phyloP scores from a whole-genome alignment of 2,797 vertebrate genomes.

The Morus bassanus region DNA sequence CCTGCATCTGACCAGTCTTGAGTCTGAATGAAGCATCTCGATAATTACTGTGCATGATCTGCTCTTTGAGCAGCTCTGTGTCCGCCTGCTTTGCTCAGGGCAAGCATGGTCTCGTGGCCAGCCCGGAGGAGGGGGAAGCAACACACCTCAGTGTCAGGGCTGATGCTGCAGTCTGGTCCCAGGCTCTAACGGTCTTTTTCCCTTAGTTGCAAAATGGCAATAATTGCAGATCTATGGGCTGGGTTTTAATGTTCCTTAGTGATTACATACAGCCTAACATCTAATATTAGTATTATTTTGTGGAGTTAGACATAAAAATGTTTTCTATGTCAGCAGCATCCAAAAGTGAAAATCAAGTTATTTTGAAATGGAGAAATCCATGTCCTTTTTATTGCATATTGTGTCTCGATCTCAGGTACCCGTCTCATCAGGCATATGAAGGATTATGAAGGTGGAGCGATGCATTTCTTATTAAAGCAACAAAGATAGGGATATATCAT shows the following conservation, averaged over 20 bases:
- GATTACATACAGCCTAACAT: background rate
- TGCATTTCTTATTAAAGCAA: background rate
- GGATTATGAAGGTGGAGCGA: background rate
- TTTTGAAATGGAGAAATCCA: background rate
- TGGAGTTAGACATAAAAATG: too few species aligned
- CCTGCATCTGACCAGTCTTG: background rate
- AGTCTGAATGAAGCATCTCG: background rate
- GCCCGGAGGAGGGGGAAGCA: background rate
- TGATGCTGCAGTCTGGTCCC: background rate
- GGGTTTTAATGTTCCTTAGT: background rate
- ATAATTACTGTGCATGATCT: fast-evolving
- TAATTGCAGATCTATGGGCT: background rate
- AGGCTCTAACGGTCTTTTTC: background rate
- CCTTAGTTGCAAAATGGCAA: background rate
- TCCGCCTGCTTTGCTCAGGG: background rate
- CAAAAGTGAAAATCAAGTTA: background rate
- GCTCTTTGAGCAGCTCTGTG: background rate
- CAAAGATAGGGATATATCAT: background rate
- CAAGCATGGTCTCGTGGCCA: too few species aligned
- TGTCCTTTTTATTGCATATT: background rate
- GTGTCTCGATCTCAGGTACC: background rate
- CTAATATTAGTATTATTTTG: background rate
- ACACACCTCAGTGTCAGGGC: too few species aligned
- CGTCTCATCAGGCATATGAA: background rate
- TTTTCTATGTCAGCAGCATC: background rate